phyloP scores from a whole-genome alignment of 2,888 invertebrate species.

The Ophion costatus region DNA sequence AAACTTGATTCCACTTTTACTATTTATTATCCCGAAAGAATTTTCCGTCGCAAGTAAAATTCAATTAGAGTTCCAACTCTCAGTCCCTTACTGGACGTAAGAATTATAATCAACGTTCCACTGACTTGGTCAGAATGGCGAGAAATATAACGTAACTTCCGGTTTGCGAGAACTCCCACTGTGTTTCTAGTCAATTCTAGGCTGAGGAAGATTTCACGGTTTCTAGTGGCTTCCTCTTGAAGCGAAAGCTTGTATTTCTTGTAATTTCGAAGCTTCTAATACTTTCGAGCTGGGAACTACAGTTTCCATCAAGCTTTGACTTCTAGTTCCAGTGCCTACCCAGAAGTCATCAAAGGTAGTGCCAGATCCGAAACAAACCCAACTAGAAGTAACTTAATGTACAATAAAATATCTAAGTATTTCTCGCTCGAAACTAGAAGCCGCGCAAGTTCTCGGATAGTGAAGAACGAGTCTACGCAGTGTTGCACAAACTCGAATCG shows the following conservation, averaged over 20 bases:
- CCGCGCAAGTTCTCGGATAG: not conserved
- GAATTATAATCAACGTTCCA: not conserved
- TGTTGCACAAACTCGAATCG: constrained; percentile 73
- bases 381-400: not conserved
- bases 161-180: not conserved
- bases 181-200: not conserved
- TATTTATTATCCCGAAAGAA: too few relatives aligned
- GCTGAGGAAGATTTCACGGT: not conserved
- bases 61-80: not conserved
- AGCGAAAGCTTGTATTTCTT: not conserved
- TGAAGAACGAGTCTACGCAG: not conserved
- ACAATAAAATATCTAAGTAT: not conserved
- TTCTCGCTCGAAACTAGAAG: not conserved
- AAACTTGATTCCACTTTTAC: too few relatives aligned
- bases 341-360: not conserved
- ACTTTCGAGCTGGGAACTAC: not conserved
- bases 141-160: not conserved
- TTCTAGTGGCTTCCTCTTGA: not conserved
- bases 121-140: not conserved
- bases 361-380: not conserved
- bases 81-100: not conserved
- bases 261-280: not conserved
- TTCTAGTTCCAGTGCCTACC: not conserved
- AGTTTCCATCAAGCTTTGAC: not conserved
- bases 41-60: not conserved